These are phyloP conservation scores for Dusona sp. DNA, from an alignment of 2,888 invertebrate species.

Conservation along the genomic window DNA sequence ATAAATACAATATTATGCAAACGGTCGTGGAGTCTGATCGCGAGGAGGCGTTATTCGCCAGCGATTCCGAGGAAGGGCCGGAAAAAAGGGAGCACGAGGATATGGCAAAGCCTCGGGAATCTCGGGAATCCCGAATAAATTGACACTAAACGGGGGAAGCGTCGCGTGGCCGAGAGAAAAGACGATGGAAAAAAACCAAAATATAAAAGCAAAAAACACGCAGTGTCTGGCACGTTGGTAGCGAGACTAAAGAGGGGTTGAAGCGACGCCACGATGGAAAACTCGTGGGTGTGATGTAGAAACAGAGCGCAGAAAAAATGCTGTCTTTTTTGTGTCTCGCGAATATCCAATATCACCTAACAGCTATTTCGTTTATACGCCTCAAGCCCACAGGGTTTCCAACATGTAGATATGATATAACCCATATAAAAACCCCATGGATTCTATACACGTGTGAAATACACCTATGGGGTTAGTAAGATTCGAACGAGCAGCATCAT, in stretches of 20 bases:
- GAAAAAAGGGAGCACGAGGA: slow-evolving; percentile 63
- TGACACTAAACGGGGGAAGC: slow-evolving; percentile 84
- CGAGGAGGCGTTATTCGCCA: slow-evolving; percentile 63
- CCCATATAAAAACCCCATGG: slow-evolving; percentile 24
- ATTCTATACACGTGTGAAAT: slow-evolving; percentile 45
- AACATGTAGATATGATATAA: slow-evolving; percentile 44
- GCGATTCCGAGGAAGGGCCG: slow-evolving; percentile 12
- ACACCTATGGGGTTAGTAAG: slow-evolving; percentile 30
- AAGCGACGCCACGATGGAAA: slow-evolving; percentile 41
- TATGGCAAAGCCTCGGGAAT: slow-evolving; percentile 83
- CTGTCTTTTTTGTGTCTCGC: slow-evolving; percentile 33
- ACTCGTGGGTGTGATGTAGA: slow-evolving; percentile 54
- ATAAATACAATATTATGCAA: slow-evolving; percentile 85
- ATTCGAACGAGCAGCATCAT: slow-evolving; percentile 29
- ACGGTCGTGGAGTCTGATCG: slow-evolving; percentile 82
- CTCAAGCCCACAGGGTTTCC: slow-evolving; percentile 51
- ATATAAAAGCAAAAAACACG: slow-evolving; percentile 27
- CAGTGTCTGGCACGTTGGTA: slow-evolving; percentile 41
- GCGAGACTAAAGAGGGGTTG: slow-evolving; percentile 42
- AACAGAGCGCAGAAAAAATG: slow-evolving; percentile 47
- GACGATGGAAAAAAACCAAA: slow-evolving; percentile 16
- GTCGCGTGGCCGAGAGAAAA: slow-evolving; percentile 63
- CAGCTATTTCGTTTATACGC: slow-evolving; percentile 82
- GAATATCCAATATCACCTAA: slow-evolving; percentile 82
- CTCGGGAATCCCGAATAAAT: slow-evolving; percentile 85